These are phyloP conservation scores for Danio choprae DNA, from an alignment of 2,797 vertebrate genomes.

Conservation along the genomic window DNA sequence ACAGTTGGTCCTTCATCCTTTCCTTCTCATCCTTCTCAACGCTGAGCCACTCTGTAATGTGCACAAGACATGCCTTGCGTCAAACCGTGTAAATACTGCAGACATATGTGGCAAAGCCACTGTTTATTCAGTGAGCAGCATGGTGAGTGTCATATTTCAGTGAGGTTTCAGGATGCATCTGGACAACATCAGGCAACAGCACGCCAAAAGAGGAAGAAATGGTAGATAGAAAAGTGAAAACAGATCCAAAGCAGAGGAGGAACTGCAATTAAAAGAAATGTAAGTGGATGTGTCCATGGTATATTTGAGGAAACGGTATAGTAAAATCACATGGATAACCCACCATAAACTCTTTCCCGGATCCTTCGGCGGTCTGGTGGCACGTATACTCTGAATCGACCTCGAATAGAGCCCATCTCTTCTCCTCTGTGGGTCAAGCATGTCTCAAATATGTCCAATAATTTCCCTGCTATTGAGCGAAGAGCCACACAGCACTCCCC, in stretches of 20 bases:
- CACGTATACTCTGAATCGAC: constrained; percentile 76
- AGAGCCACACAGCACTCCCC: constrained; percentile 86
- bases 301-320: constrained; percentile 70
- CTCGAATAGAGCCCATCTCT: constrained; percentile 85
- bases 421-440: constrained; percentile 84
- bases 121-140: constrained; percentile 34
- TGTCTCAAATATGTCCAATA: constrained; percentile 80
- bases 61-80: constrained; percentile 33
- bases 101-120: background rate
- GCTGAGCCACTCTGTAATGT: constrained; percentile 74
- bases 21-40: constrained; percentile 77
- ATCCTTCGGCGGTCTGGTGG: constrained; percentile 72
- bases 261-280: constrained; percentile 61
- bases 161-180: constrained; percentile 78
- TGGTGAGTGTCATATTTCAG: constrained; percentile 60
- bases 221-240: constrained; percentile 77
- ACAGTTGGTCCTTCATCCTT: constrained; percentile 65
- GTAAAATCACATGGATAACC: constrained; percentile 59
- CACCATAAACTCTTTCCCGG: constrained; percentile 78
- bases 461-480: constrained; percentile 67
- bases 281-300: constrained; percentile 48
- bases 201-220: constrained; percentile 78
- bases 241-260: constrained; percentile 63
- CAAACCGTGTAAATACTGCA: constrained; percentile 16
- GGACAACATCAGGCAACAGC: constrained; percentile 69